Conservation (phyloP, 1,140 invertebrate genomes). For the Drosophila burlai region DNA sequence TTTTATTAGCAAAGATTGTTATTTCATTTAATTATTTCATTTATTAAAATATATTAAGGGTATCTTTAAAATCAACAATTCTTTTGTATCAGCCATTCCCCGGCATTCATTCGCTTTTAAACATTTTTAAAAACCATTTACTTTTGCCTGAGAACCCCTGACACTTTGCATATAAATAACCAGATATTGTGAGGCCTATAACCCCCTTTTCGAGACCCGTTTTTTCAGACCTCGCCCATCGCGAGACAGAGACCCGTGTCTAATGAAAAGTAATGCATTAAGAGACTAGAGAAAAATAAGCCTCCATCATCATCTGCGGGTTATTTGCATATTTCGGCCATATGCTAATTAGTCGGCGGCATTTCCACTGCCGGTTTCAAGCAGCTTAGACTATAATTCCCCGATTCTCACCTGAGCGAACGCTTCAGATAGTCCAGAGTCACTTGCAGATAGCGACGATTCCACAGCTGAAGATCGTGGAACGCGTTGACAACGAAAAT, state of each 20-base stretch:
- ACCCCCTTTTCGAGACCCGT: conserved; percentile 24
- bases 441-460: conserved; percentile 86
- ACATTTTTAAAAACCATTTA: conserved; percentile 21
- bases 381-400: conserved; percentile 6
- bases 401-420: conserved; percentile 87
- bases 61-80: neutral
- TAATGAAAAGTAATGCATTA: conserved; percentile 66
- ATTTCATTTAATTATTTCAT: neutral
- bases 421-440: conserved; percentile 87
- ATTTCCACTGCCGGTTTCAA: conserved; percentile 24
- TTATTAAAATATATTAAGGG: neutral
- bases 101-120: conserved; percentile 1
- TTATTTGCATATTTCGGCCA: conserved; percentile 74
- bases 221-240: conserved; percentile 10
- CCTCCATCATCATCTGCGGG: conserved; percentile 63
- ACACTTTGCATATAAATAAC: conserved; percentile 48
- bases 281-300: conserved; percentile 24
- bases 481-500: conserved; percentile 88
- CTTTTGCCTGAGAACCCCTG: conserved; percentile 16
- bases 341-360: conserved; percentile 69
- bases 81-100: neutral
- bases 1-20: neutral
- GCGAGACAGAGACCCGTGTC: conserved; percentile 13
- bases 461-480: conserved; percentile 86
- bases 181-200: conserved; percentile 34